A percentile compares a stretch with the other conserved stretches of the same genome.
Evolutionary conservation across 2,113 vertebrate genomes (phyloP).

Genomic region (Chaenocephalus aceratus): DNA sequence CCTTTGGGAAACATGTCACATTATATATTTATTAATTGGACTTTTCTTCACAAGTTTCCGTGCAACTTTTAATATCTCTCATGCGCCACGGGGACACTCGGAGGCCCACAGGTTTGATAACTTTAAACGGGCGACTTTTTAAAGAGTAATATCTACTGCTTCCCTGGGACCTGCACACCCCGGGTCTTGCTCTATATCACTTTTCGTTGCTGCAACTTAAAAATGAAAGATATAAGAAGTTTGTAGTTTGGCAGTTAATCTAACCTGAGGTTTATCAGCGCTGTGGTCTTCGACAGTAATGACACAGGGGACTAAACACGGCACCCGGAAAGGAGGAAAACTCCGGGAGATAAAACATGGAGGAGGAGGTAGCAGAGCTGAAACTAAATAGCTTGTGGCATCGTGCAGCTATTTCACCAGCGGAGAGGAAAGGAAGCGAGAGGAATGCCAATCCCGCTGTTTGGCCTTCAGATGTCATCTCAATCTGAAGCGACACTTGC

Average conservation of each 20-base stretch:
- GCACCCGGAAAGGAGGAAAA: conserved; percentile 25
- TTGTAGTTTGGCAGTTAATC: conserved; percentile 55
- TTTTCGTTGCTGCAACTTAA: conserved; percentile 26
- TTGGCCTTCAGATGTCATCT: conserved; percentile 53
- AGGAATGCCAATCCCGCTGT: conserved; percentile 40
- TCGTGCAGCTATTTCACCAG: conserved; percentile 22
- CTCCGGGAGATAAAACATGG: conserved; percentile 50
- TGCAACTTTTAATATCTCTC: conserved; percentile 72
- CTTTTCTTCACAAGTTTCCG: conserved; percentile 49
- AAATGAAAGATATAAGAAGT: conserved; percentile 28
- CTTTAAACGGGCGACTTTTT: conserved; percentile 69
- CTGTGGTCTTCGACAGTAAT: conserved; percentile 44
- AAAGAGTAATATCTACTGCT: conserved; percentile 70
- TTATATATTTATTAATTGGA: conserved; percentile 57
- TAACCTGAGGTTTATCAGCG: conserved; percentile 61
- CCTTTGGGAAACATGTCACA: conserved; percentile 36
- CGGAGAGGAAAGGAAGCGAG: conserved; percentile 36
- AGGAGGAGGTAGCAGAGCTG: conserved; percentile 43
- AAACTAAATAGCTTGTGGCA: conserved; percentile 62
- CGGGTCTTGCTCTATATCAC: conserved; percentile 55
- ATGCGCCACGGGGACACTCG: conserved; percentile 53
- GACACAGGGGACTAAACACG: conserved; percentile 56
- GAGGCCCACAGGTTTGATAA: conserved; percentile 76
- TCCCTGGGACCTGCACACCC: conserved; percentile 57
- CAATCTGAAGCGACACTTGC: conserved; percentile 61